Evolutionary conservation across 2,113 vertebrate genomes (phyloP), one percentile per base, ranked within the genome.

Genomic region (Antechinus stuartii): DNA sequence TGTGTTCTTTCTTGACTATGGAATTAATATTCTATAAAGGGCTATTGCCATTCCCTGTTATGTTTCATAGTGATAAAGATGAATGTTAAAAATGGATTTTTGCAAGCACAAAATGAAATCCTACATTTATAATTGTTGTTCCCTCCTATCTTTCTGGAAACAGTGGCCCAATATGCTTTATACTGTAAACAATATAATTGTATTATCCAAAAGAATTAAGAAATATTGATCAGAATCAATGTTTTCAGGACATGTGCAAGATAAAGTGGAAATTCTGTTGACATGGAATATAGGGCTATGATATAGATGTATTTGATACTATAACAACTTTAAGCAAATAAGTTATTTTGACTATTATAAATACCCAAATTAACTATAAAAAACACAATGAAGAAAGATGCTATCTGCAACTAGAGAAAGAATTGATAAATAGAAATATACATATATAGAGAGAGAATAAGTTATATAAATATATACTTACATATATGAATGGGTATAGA

Each of bases 21-120:
- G 35, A 94, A 61, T 52, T 92, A 0, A 24, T 94, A n/a, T 90
- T 92, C 24, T 47, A 16, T 23, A 19, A 96, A 93, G 24, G 25
- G 49, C 91, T 30, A 61, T 25, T 93, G 23, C 52, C 91, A 49
- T 90, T 53, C 5, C 30, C 10, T 94, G 52, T 56, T 84, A 91
- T 96, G 90, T 91, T 92, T 90, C 46, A 19, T 76, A 49, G 61
- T 47, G 26, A 54, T 68, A 76, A 95, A 93, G 95, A 68, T 93
- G 61, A 95, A 91, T 94, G 84, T 52, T 89, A 96, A 95, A 90
- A 76, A 91, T 49, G 90, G n/a, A 55, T n/a, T 89, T 97, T 94
- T 92, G 54, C 4, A 94, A 93, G 46, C 90, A 89, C 42, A 91
- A 93, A 95, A 93, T 96, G 55, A 93, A 94, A 93, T 52, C 91